Conservation (phyloP, 2,888 invertebrate genomes). For the Parnassius smintheus region DNA sequence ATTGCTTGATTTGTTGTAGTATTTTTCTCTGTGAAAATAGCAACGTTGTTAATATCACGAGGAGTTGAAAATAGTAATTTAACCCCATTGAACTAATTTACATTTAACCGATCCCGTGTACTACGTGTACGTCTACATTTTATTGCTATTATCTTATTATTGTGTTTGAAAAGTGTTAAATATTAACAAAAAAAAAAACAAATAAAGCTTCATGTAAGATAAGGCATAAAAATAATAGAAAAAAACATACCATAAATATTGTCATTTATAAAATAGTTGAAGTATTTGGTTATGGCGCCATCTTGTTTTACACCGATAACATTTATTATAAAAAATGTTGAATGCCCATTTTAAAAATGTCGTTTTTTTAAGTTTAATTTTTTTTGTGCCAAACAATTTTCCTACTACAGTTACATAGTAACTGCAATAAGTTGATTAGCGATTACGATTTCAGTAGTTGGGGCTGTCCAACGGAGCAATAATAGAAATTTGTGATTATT, state of each 20-base stretch:
- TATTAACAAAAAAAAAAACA: background rate
- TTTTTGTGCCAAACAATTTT: background rate
- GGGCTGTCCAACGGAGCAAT: slow-evolving; percentile 1
- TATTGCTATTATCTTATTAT: too few relatives aligned
- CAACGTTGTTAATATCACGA: background rate
- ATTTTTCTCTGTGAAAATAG: slow-evolving; percentile 30
- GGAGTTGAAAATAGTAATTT: background rate
- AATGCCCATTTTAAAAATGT: background rate
- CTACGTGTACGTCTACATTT: too few relatives aligned
- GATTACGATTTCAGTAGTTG: slow-evolving; percentile 12
- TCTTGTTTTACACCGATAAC: slow-evolving; percentile 25
- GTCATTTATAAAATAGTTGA: background rate
- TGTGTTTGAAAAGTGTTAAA: background rate
- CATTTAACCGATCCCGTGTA: too few relatives aligned
- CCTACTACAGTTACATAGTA: background rate
- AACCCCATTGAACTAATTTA: too few relatives aligned
- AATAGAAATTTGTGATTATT: too few relatives aligned
- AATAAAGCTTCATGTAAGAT: slow-evolving; percentile 4
- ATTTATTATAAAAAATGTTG: slow-evolving; percentile 6
- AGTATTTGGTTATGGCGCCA: slow-evolving; percentile 8
- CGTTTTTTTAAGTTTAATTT: background rate
- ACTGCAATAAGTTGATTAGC: slow-evolving; percentile 11
- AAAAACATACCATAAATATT: slow-evolving; percentile 30
- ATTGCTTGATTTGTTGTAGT: slow-evolving; percentile 12
- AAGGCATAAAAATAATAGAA: slow-evolving; percentile 24